Evolutionary conservation across 2,888 invertebrate species (phyloP), one percentile per base, ranked within the genome.

Genomic region (Mythimna impura): DNA sequence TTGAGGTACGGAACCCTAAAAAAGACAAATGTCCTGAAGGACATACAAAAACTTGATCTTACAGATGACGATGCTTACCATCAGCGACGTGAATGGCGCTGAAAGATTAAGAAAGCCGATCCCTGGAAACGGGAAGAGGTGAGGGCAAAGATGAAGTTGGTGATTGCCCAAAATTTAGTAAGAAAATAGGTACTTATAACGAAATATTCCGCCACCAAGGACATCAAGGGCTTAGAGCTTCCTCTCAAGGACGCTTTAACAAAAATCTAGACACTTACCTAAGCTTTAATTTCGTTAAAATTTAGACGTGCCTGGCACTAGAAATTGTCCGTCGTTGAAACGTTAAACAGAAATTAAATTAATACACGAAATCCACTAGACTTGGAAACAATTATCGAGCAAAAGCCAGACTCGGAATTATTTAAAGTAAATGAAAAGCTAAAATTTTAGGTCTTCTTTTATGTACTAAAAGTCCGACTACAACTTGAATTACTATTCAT

Each of bases 341-440:
- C 6, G 12, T 47, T 54, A 43, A 36, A 14, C 70, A 70, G 20
- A 54, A 60, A 77, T 77, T 77, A 30, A 70, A 55, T 77, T 14
- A 64, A 64, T 60, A 47, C 36, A 47, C 20, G 47, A 64, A 78
- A 58, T 36, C 25, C 72, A 64, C 52, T 54, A 79, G 76, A 72
- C 73, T 72, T 47, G 76, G 76, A 76, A 72, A 78, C 12, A 78
- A 76, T 79, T 64, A 64, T 72, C 36, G 47, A 72, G 76, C 20
- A 10, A 72, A 72, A 72, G 22, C 72, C 62, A 36, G 20, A 22
- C 34, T 78, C 25, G 12, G 43, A 76, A 36, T 43, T 17, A 72
- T 72, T 76, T 60, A 9, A 78, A 72, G 36, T 64, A 54, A 60
- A 64, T 78, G 22, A 62, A 55, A 72, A 60, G 52, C 10, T 54